Conservation (phyloP, 2,797 vertebrate genomes). For the Micromesistius poutassou region DNA sequence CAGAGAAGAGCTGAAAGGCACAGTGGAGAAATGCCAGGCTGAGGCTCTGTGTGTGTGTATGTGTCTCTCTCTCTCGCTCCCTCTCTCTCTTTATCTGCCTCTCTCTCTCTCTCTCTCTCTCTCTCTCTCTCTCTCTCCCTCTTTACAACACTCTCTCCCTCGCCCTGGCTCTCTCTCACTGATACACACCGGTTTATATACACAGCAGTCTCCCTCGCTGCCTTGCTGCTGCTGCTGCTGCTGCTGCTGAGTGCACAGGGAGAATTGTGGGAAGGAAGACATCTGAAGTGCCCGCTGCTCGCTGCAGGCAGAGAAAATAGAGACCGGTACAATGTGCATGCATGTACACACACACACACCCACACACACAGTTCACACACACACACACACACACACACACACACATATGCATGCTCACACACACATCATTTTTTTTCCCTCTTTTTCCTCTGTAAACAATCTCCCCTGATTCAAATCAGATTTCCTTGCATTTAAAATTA, state of each 20-base stretch:
- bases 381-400: conserved; percentile 7
- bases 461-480: too few species aligned
- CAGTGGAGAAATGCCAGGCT: conserved; percentile 65
- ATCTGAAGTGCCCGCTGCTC: conserved; percentile 36
- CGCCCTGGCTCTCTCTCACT: conserved; percentile 41
- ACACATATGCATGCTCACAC: neutral
- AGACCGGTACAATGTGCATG: conserved; percentile 7
- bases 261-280: conserved; percentile 23
- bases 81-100: conserved; percentile 45
- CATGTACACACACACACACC: conserved; percentile 15
- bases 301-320: neutral
- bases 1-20: conserved; percentile 67
- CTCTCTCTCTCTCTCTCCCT: conserved; percentile 39
- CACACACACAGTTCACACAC: conserved; percentile 13
- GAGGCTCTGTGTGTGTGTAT: conserved; percentile 54
- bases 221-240: conserved; percentile 42
- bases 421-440: neutral
- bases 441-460: neutral
- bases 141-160: conserved; percentile 45
- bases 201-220: conserved; percentile 29
- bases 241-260: conserved; percentile 47
- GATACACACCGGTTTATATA: conserved; percentile 30
- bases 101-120: conserved; percentile 47
- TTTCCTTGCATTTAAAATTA: neutral
- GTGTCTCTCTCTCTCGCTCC: conserved; percentile 35